These are phyloP conservation scores for Oreochromis tanganicae DNA, from an alignment of 2,113 vertebrate species.

Conservation along the genomic window DNA sequence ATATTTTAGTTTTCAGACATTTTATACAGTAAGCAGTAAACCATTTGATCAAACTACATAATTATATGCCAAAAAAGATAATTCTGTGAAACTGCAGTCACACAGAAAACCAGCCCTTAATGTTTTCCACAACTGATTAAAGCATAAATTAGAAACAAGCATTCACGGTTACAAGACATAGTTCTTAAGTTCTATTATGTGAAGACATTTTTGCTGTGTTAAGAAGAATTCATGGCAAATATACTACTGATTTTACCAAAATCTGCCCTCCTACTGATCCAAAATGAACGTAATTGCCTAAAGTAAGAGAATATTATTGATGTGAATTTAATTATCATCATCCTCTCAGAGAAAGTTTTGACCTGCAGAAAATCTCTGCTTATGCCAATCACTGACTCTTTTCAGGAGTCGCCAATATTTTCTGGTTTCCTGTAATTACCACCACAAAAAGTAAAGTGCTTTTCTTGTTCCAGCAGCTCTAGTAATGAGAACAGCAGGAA, in stretches of 20 bases:
- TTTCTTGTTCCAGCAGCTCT: not conserved
- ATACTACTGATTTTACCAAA: not conserved
- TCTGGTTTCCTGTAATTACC: not conserved
- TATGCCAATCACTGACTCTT: not conserved
- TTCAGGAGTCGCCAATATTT: not conserved
- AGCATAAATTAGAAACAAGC: not conserved
- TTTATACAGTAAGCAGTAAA: not conserved
- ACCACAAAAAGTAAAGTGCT: not conserved
- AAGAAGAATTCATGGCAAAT: not conserved
- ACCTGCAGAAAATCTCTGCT: not conserved
- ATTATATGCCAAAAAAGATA: not conserved
- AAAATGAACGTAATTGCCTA: not conserved
- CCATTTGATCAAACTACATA: not conserved
- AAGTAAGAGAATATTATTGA: not conserved
- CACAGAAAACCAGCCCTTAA: not conserved
- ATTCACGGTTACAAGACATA: not conserved
- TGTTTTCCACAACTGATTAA: not conserved
- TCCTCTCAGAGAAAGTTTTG: not conserved
- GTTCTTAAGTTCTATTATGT: not conserved
- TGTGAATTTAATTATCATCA: not conserved
- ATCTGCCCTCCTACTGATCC: not conserved
- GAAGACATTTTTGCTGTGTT: not conserved
- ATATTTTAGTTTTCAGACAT: not conserved
- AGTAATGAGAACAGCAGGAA: not conserved
- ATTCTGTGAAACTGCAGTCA: not conserved